Evolutionary conservation across 1,140 invertebrate genomes (phyloP).

Genomic region (Theocolax elegans): DNA sequence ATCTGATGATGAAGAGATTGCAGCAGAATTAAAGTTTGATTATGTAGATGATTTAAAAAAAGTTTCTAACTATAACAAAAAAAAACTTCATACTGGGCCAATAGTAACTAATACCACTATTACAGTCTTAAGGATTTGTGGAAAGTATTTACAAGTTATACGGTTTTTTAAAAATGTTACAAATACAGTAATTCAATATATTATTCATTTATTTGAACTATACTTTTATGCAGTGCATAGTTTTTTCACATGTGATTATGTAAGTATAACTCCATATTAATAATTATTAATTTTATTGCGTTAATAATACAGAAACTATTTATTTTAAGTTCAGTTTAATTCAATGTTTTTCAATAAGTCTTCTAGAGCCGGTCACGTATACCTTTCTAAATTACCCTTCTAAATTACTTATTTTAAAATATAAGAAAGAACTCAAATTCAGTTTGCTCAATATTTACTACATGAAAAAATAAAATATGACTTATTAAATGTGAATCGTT

Average conservation of each 20-base stretch:
- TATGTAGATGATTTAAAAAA: conserved; percentile 73
- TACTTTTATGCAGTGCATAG: conserved; percentile 91
- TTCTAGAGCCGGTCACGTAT: too few species aligned
- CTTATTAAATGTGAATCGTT: too few species aligned
- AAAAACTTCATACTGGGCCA: conserved; percentile 65
- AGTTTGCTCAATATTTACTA: too few species aligned
- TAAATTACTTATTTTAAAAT: too few species aligned
- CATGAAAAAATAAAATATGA: too few species aligned
- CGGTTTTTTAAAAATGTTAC: conserved; percentile 90
- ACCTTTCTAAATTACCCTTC: too few species aligned
- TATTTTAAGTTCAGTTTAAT: too few species aligned
- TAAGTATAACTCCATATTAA: conserved; percentile 58
- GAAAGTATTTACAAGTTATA: conserved; percentile 94
- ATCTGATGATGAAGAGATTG: conserved; percentile 79
- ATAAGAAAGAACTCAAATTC: too few species aligned
- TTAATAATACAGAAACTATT: too few species aligned
- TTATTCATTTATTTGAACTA: conserved; percentile 95
- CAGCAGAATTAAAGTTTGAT: conserved; percentile 77
- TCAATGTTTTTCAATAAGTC: too few species aligned
- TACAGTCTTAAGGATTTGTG: conserved; percentile 91
- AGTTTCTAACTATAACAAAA: conserved; percentile 58
- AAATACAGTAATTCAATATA: conserved; percentile 88
- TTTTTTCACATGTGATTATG: conserved; percentile 86
- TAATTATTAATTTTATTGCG: too few species aligned
- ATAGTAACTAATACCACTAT: conserved; percentile 93